phyloP scores from a whole-genome alignment of 2,797 vertebrate genomes.

The Muraenolepis orangiensis region DNA sequence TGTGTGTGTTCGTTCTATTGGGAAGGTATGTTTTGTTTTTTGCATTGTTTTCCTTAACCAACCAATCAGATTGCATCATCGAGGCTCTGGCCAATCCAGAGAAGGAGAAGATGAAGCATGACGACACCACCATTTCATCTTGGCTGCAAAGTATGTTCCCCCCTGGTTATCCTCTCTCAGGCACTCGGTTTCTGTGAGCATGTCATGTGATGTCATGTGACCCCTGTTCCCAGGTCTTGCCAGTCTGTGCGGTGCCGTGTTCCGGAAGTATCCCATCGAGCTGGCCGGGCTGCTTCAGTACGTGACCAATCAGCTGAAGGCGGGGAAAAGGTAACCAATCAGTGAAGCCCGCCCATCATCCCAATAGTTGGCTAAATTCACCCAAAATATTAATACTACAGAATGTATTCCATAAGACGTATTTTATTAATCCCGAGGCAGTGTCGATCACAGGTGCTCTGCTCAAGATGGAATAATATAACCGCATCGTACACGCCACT shows the following conservation, averaged over 20 bases:
- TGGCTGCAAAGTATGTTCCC: slow-evolving; percentile 94
- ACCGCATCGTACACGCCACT: no score
- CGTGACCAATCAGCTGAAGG: slow-evolving; percentile 97
- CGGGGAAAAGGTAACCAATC: slow-evolving; percentile 86
- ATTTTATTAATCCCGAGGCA: background rate
- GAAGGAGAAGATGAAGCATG: slow-evolving; percentile 99
- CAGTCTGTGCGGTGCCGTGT: slow-evolving; percentile 95
- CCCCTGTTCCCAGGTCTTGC: slow-evolving; percentile 79
- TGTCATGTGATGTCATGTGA: background rate
- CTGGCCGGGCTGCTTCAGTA: slow-evolving; percentile 96
- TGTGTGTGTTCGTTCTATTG: no score
- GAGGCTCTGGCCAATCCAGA: slow-evolving; percentile 98
- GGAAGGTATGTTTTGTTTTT: background rate
- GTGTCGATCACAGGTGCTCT: background rate
- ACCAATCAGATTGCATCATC: slow-evolving; percentile 91
- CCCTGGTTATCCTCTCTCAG: background rate
- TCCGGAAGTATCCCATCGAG: slow-evolving; percentile 98
- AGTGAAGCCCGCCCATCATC: background rate
- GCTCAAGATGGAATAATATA: no score
- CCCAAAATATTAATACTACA: background rate
- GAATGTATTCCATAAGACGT: background rate
- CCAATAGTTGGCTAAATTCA: background rate
- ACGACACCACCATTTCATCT: slow-evolving; percentile 97
- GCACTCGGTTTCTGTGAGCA: slow-evolving; percentile 10
- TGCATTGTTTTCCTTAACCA: slow-evolving; percentile 58